A percentile compares a stretch with the other conserved stretches of the same genome.
These are phyloP conservation scores for Rhynchophorus ferrugineus DNA, from an alignment of 1,140 invertebrate genomes.

Conservation along the genomic window DNA sequence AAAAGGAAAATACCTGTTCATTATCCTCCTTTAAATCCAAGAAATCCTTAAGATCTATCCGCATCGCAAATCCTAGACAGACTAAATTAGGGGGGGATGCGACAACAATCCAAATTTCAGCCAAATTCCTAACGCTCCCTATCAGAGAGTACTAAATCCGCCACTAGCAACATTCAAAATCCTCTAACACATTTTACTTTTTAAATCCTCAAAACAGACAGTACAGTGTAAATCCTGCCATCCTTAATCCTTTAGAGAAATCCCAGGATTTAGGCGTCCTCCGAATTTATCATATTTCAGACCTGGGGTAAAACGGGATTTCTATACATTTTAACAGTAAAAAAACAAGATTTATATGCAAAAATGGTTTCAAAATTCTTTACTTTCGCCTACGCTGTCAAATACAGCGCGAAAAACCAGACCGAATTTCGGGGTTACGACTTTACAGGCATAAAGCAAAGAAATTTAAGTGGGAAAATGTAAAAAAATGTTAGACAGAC, in stretches of 20 bases:
- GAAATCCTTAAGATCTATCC: constrained; percentile 9
- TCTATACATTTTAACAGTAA: not conserved
- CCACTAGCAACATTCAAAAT: no score
- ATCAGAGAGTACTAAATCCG: no score
- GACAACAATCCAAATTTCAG: constrained; percentile 8
- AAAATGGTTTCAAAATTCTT: not conserved
- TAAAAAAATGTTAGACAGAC: not conserved
- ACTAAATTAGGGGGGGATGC: constrained; percentile 13
- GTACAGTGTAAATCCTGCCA: not conserved
- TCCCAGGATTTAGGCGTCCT: not conserved
- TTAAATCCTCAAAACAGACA: not conserved
- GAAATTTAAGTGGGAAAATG: not conserved
- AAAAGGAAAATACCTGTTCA: constrained; percentile 23
- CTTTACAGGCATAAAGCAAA: no score
- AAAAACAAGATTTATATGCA: not conserved
- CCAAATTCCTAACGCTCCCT: constrained; percentile 8
- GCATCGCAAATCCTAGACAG: constrained; percentile 12
- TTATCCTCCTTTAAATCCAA: constrained; percentile 8
- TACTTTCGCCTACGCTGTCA: not conserved
- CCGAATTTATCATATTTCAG: constrained; percentile 12
- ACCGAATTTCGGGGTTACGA: no score
- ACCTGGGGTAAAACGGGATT: constrained; percentile 18
- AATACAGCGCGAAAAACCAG: not conserved
- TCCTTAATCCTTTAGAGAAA: not conserved
- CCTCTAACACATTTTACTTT: no score